These are phyloP conservation scores for Lateolabrax maculatus DNA, from an alignment of 2,797 vertebrate genomes.

Conservation along the genomic window DNA sequence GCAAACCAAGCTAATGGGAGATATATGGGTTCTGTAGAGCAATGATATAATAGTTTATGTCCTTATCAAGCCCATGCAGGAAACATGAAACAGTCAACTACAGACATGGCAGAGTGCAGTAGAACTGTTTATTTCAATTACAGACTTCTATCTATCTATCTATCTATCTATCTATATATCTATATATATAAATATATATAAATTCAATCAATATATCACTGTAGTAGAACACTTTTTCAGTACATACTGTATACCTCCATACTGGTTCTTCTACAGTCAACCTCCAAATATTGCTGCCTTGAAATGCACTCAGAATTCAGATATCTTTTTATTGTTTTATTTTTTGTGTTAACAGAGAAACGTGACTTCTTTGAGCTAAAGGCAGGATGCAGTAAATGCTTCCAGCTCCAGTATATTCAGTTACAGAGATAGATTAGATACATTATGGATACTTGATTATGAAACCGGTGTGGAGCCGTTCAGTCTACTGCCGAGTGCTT, in stretches of 20 bases:
- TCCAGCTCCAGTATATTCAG: background rate
- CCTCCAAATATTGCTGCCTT: background rate
- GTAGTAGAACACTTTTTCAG: background rate
- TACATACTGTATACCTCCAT: background rate
- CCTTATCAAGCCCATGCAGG: background rate
- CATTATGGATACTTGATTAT: slow-evolving; percentile 2
- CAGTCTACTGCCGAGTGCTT: background rate
- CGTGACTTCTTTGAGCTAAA: background rate
- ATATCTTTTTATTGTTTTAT: background rate
- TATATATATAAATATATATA: too few species aligned
- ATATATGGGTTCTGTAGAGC: background rate
- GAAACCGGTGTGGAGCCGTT: background rate
- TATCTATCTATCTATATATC: too few species aligned
- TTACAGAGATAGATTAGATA: background rate
- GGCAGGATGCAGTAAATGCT: slow-evolving; percentile 1
- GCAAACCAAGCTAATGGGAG: background rate
- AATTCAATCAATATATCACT: too few species aligned
- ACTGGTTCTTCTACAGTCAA: slow-evolving; percentile 1
- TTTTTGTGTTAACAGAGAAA: background rate
- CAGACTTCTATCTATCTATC: too few species aligned
- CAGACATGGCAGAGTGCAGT: background rate
- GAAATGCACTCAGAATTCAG: background rate
- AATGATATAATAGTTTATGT: background rate
- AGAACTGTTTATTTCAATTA: background rate
- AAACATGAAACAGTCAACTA: background rate